Evolutionary conservation across 1,140 invertebrate species (phyloP).

Genomic region (Eciton burchellii): DNA sequence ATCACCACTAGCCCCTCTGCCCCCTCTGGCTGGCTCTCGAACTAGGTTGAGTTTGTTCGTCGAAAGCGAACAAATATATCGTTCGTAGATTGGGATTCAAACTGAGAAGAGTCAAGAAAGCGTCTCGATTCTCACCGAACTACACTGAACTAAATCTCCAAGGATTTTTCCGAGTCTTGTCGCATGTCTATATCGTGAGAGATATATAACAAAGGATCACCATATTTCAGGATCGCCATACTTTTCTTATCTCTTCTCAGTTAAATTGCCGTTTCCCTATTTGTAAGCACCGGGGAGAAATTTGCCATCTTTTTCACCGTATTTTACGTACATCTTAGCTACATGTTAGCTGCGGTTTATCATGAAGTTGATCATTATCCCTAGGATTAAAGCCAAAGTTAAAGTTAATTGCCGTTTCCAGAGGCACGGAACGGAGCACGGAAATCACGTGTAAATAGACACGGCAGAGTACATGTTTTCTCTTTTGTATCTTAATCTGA

Average conservation of each 20-base stretch:
- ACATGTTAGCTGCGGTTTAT: constrained; percentile 8
- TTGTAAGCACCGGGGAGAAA: not conserved
- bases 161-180: no score
- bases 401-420: constrained; percentile 20
- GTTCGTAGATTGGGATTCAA: constrained; percentile 13
- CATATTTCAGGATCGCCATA: not conserved
- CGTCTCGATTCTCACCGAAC: not conserved
- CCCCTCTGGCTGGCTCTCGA: constrained; percentile 31
- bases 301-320: constrained; percentile 1
- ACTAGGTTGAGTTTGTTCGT: constrained; percentile 25
- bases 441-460: constrained; percentile 36
- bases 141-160: no score
- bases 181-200: no score
- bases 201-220: no score
- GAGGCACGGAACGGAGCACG: not conserved
- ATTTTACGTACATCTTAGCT: constrained; percentile 1
- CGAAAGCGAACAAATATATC: constrained; percentile 22
- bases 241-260: constrained; percentile 18
- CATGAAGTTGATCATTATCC: not conserved
- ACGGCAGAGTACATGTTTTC: constrained; percentile 3
- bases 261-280: not conserved
- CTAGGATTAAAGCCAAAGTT: constrained; percentile 46
- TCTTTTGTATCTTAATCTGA: constrained; percentile 15
- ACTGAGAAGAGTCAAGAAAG: constrained; percentile 37
- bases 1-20: no score